phyloP scores from a whole-genome alignment of 2,113 vertebrate species.

The Tragelaphus buxtoni region DNA sequence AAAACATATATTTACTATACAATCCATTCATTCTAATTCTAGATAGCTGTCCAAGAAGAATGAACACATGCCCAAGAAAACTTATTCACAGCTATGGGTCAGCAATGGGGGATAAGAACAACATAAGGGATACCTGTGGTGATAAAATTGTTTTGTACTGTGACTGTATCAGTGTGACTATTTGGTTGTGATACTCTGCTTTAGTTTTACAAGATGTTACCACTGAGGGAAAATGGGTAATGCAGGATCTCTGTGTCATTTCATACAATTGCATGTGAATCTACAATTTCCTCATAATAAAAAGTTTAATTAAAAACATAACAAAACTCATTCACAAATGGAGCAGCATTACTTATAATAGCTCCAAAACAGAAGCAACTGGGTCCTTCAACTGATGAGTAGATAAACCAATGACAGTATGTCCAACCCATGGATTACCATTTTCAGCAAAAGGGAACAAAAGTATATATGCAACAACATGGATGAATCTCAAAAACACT shows the following conservation, averaged over 20 bases:
- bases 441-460: neutral
- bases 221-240: neutral
- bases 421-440: neutral
- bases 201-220: neutral
- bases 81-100: neutral
- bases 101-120: neutral
- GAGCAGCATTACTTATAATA: neutral
- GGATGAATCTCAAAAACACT: neutral
- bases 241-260: neutral
- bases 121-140: neutral
- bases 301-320: neutral
- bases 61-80: neutral
- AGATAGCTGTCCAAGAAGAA: neutral
- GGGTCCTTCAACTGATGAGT: neutral
- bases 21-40: neutral
- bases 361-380: neutral
- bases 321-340: neutral
- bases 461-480: neutral
- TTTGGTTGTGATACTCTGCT: neutral
- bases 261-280: neutral
- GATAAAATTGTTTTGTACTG: neutral
- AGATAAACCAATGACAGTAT: neutral
- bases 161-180: neutral
- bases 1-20: neutral
- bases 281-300: neutral